These are phyloP conservation scores for Cecropterus lyciades DNA, from an alignment of 1,140 invertebrate genomes.

Conservation along the genomic window DNA sequence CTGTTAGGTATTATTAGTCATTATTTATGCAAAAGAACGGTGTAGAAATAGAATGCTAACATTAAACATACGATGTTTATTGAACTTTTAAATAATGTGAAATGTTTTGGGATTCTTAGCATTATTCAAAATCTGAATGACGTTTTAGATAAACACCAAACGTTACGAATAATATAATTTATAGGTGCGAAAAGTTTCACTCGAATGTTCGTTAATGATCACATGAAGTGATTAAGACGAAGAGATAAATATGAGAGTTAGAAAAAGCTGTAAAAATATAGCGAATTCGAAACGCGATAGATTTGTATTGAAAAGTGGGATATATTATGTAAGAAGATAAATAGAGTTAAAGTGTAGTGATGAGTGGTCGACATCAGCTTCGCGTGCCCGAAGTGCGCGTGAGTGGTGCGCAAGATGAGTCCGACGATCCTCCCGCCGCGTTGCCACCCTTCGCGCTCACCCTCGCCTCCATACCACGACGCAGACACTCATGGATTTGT, in stretches of 20 bases:
- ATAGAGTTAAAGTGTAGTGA: slow-evolving; percentile 45
- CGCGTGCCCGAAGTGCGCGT: slow-evolving; percentile 76
- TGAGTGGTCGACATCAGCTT: slow-evolving; percentile 71
- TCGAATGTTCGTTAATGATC: slow-evolving; percentile 17
- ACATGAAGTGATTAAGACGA: slow-evolving; percentile 8
- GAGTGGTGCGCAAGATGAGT: slow-evolving; percentile 64
- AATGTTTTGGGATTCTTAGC: slow-evolving; percentile 4
- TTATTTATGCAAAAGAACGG: slow-evolving; percentile 9
- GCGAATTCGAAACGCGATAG: slow-evolving; percentile 3
- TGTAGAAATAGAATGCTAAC: slow-evolving; percentile 12
- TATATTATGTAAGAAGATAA: slow-evolving; percentile 33
- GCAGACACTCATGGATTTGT: slow-evolving; percentile 78
- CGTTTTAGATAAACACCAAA: neutral
- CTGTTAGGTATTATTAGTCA: slow-evolving; percentile 16
- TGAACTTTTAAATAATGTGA: slow-evolving; percentile 8
- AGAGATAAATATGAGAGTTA: slow-evolving; percentile 24
- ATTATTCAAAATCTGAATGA: neutral
- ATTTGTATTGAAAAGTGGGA: slow-evolving; percentile 11
- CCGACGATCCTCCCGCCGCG: slow-evolving; percentile 60
- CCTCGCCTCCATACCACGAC: slow-evolving; percentile 68
- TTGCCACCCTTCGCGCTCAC: slow-evolving; percentile 74
- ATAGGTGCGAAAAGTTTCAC: slow-evolving; percentile 8
- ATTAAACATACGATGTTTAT: slow-evolving; percentile 10
- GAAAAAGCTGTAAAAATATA: neutral
- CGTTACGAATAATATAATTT: neutral